phyloP scores from a whole-genome alignment of 2,888 invertebrate species.

The Mythimna vitellina region DNA sequence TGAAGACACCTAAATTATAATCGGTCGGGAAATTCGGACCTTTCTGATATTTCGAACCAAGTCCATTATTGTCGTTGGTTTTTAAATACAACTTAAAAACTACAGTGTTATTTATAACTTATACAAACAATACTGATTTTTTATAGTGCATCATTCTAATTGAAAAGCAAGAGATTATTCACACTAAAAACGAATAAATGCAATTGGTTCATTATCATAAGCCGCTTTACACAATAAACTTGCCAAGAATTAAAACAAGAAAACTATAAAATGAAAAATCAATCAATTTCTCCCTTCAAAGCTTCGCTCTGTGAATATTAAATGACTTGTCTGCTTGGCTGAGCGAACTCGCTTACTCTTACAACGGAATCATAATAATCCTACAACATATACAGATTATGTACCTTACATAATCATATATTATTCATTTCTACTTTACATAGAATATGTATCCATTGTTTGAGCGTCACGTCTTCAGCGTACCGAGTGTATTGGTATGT shows the following conservation, averaged over 20 bases:
- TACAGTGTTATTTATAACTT: no score
- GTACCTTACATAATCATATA: conserved; percentile 32
- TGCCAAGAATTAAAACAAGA: neutral
- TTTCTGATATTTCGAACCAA: no score
- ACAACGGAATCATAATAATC: conserved; percentile 28
- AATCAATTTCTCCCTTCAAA: conserved; percentile 15
- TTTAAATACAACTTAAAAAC: no score
- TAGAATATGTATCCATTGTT: conserved; percentile 26
- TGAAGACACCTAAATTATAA: no score
- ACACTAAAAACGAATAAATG: neutral
- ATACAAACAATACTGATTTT: no score
- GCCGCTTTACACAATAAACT: neutral
- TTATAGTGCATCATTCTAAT: neutral
- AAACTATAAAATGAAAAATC: conserved; percentile 14
- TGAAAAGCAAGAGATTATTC: neutral
- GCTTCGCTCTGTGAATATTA: conserved; percentile 32
- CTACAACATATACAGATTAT: conserved; percentile 35
- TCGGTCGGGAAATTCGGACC: no score
- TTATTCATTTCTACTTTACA: conserved; percentile 37
- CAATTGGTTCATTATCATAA: neutral
- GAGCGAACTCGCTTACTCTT: conserved; percentile 9
- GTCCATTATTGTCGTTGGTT: no score
- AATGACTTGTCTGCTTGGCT: conserved; percentile 22
- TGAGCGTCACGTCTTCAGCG: conserved; percentile 18
- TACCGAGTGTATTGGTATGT: conserved; percentile 24